These are phyloP conservation scores for Catharus minimus DNA, from an alignment of 2,113 vertebrate species.

Conservation along the genomic window DNA sequence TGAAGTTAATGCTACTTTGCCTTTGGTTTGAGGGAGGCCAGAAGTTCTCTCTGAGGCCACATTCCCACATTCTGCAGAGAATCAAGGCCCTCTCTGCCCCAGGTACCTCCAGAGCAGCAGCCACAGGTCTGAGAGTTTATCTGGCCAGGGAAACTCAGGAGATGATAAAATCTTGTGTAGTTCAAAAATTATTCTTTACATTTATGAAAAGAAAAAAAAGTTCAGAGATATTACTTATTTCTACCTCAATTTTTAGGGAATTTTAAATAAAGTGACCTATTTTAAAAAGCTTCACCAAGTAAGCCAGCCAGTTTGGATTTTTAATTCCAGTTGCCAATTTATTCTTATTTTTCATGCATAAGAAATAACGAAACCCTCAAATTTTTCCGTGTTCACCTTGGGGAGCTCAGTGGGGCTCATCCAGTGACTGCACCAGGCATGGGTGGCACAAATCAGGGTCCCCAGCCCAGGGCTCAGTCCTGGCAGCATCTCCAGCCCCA, in stretches of 20 bases:
- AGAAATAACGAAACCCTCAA: neutral
- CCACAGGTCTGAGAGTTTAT: neutral
- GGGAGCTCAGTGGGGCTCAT: neutral
- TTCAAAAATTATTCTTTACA: neutral
- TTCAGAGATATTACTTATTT: neutral
- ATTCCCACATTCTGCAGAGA: neutral
- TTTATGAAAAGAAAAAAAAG: neutral
- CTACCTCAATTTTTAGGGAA: neutral
- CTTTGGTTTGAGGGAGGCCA: neutral
- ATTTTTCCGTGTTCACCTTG: neutral
- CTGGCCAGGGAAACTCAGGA: neutral
- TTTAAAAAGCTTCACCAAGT: neutral
- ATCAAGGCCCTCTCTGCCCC: neutral
- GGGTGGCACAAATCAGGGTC: rapidly evolving
- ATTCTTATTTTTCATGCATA: neutral
- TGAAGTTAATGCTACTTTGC: neutral
- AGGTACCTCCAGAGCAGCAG: neutral
- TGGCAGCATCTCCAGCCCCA: neutral
- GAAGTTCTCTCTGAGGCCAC: neutral
- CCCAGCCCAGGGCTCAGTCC: neutral
- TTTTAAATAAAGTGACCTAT: neutral
- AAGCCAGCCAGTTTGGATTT: neutral
- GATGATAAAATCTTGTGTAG: neutral
- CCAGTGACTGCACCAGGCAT: neutral
- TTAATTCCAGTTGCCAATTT: neutral